Evolutionary conservation across 2,113 vertebrate species (phyloP).

Genomic region (Natator depressus): DNA sequence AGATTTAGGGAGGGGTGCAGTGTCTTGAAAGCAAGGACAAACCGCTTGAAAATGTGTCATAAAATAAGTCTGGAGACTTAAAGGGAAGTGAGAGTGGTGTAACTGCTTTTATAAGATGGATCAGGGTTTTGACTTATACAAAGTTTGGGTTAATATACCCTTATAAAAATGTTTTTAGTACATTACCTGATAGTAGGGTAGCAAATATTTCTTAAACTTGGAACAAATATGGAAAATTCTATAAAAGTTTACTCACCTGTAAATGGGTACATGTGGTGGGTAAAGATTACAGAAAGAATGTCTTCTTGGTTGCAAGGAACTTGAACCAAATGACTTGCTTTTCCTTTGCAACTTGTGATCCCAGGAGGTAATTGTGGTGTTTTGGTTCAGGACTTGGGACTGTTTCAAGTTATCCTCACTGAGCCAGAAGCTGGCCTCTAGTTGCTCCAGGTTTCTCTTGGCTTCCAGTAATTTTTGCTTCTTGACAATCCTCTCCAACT

Average conservation of each 20-base stretch:
- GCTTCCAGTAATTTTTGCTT: constrained; percentile 89
- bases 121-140: background rate
- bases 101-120: background rate
- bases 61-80: background rate
- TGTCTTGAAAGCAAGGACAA: background rate
- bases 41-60: background rate
- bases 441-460: constrained; percentile 85
- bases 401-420: constrained; percentile 65
- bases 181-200: background rate
- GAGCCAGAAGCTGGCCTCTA: constrained; percentile 79
- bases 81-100: background rate
- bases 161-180: background rate
- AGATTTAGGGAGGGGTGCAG: background rate
- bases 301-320: constrained; percentile 55
- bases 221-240: background rate
- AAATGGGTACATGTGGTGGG: background rate
- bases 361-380: background rate
- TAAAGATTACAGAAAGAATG: constrained; percentile 70
- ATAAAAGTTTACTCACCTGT: constrained; percentile 28
- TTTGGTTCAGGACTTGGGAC: constrained; percentile 32
- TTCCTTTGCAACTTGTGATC: background rate
- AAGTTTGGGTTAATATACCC: background rate
- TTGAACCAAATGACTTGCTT: constrained; percentile 17
- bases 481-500: constrained; percentile 87
- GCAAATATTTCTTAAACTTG: background rate